phyloP scores from a whole-genome alignment of 2,113 vertebrate genomes.

The Cryptotis parvus region DNA sequence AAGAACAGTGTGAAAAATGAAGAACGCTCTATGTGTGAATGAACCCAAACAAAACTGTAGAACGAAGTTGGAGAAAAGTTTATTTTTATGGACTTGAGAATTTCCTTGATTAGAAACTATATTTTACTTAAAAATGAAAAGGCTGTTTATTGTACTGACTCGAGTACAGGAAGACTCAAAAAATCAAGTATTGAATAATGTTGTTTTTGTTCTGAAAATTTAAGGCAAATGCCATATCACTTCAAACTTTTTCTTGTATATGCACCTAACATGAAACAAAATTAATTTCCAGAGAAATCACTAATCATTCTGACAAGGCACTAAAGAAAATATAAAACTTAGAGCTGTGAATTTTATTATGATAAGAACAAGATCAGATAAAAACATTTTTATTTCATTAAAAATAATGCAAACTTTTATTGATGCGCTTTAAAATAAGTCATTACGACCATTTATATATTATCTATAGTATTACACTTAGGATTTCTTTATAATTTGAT shows the following conservation, averaged over 20 bases:
- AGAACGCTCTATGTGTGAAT: not conserved
- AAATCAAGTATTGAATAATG: not conserved
- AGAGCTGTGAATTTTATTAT: slow-evolving; percentile 7
- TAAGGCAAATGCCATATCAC: not conserved
- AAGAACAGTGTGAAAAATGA: not conserved
- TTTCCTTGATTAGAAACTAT: not conserved
- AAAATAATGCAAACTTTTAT: not conserved
- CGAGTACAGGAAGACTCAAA: not conserved
- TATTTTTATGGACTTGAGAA: not conserved
- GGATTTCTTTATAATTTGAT: not conserved
- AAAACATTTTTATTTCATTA: not conserved
- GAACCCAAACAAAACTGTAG: not conserved
- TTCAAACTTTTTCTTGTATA: not conserved
- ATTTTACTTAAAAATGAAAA: not conserved
- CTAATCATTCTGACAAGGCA: not conserved
- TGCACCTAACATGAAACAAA: not conserved
- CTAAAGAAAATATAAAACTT: not conserved
- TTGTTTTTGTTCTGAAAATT: not conserved
- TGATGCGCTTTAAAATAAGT: too few relatives aligned
- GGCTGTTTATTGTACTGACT: not conserved
- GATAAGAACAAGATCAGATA: not conserved
- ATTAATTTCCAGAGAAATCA: not conserved
- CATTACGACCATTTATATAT: too few relatives aligned
- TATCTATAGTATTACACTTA: not conserved
- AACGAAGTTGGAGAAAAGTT: not conserved